These are phyloP conservation scores for Centropus bengalensis DNA, from an alignment of 2,113 vertebrate genomes.

Conservation along the genomic window DNA sequence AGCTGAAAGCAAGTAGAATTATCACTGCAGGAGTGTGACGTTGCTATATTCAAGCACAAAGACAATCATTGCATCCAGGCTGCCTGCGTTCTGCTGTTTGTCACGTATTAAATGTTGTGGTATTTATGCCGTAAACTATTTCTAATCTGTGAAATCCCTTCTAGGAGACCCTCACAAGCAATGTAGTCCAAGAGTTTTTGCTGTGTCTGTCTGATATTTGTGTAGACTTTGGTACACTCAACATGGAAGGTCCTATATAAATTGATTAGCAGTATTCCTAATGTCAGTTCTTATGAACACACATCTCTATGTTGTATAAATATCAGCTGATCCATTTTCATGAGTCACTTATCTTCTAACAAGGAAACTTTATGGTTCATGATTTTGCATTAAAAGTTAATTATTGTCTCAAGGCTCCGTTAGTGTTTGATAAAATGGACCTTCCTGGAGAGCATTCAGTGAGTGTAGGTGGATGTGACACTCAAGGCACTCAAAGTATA, in stretches of 20 bases:
- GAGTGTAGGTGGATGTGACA: neutral
- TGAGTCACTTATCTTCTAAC: conserved; percentile 19
- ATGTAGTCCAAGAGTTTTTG: neutral
- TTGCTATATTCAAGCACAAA: neutral
- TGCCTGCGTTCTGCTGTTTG: neutral
- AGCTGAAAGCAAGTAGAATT: neutral
- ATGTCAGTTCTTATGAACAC: conserved; percentile 35
- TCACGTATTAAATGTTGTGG: neutral
- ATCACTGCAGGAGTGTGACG: neutral
- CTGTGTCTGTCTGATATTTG: neutral
- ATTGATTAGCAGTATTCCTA: conserved; percentile 16
- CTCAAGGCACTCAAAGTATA: neutral
- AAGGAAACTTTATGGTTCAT: conserved; percentile 57
- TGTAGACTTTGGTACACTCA: neutral
- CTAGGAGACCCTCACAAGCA: neutral
- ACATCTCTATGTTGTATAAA: neutral
- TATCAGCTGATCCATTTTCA: neutral
- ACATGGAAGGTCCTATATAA: neutral
- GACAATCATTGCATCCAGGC: neutral
- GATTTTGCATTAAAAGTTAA: conserved; percentile 62
- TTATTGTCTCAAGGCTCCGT: neutral
- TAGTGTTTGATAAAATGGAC: neutral
- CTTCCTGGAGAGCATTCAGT: conserved; percentile 12
- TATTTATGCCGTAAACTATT: neutral
- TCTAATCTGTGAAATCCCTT: neutral